Conservation (phyloP, 1,140 invertebrate genomes). For the Schlechtendalia chinensis region DNA sequence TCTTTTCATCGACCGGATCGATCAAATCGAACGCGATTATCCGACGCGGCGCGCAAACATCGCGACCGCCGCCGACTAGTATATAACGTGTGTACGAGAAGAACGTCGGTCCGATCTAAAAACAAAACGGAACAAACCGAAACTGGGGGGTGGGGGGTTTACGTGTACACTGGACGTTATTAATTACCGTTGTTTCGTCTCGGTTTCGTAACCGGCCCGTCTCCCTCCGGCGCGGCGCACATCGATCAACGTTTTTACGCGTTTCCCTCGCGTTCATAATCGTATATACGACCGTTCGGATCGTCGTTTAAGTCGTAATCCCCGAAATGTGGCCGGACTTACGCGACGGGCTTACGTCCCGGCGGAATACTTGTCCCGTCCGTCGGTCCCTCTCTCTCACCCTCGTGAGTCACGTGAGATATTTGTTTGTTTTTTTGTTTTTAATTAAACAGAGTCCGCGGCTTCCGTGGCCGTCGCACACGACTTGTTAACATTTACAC, state of each 20-base stretch:
- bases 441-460: too few species aligned
- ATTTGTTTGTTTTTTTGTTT: too few species aligned
- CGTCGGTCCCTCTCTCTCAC: not conserved
- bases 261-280: conserved; percentile 6
- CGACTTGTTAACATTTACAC: too few species aligned
- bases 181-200: conserved; percentile 18
- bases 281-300: conserved; percentile 23
- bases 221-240: not conserved
- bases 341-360: conserved; percentile 7
- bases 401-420: not conserved
- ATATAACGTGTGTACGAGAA: too few species aligned
- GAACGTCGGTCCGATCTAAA: too few species aligned
- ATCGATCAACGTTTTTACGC: conserved; percentile 28
- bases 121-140: not conserved
- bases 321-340: conserved; percentile 42
- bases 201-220: too few species aligned
- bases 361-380: not conserved
- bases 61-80: too few species aligned
- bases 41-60: not conserved
- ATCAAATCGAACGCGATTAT: conserved; percentile 40
- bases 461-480: too few species aligned
- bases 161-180: not conserved
- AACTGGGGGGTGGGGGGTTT: not conserved
- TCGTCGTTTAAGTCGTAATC: conserved; percentile 47
- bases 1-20: not conserved